Evolutionary conservation across 2,113 vertebrate species (phyloP).

Genomic region (Stercorarius parasiticus): DNA sequence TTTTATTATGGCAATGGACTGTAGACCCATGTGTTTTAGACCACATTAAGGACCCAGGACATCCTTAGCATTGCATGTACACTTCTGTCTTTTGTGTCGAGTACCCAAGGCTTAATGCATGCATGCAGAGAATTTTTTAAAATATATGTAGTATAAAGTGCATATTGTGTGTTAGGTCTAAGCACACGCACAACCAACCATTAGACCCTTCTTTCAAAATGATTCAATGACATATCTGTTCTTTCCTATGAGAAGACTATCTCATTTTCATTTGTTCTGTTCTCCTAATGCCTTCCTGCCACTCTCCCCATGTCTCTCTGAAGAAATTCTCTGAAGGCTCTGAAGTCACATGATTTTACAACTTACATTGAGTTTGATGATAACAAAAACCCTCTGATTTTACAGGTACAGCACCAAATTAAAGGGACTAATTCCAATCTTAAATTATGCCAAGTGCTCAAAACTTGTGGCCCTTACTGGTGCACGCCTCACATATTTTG

Average conservation of each 20-base stretch:
- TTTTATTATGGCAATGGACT: background rate
- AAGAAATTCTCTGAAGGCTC: background rate
- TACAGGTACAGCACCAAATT: background rate
- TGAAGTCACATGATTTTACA: background rate
- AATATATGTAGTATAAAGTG: background rate
- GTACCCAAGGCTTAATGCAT: background rate
- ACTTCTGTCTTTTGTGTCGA: background rate
- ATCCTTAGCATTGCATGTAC: background rate
- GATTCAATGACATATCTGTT: background rate
- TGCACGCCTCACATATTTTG: background rate
- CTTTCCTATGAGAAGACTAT: background rate
- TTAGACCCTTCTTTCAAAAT: background rate
- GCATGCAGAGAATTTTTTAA: background rate
- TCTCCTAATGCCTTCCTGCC: background rate
- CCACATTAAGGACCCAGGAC: background rate
- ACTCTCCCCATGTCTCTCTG: accelerated
- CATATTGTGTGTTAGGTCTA: background rate
- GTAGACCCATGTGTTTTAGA: background rate
- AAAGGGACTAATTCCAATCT: background rate
- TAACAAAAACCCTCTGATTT: background rate
- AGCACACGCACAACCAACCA: background rate
- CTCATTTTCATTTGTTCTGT: background rate
- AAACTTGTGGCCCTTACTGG: background rate
- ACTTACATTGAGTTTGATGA: background rate
- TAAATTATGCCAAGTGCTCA: background rate